Evolutionary conservation across 1,140 invertebrate species (phyloP).

Genomic region (Cotesia typhae): DNA sequence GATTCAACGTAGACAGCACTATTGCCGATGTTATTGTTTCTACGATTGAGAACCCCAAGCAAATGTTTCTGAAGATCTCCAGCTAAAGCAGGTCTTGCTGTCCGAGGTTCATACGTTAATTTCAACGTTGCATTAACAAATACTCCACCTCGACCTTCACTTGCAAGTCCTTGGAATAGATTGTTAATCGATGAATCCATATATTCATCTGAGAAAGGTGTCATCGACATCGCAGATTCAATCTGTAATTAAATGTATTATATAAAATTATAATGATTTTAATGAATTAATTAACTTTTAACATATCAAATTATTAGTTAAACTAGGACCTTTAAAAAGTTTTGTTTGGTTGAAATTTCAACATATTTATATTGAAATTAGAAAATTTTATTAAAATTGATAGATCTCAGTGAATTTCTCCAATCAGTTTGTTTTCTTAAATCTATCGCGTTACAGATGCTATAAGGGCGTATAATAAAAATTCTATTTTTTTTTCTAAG

Average conservation of each 20-base stretch:
- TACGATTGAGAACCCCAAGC: constrained; percentile 80
- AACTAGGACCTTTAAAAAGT: too few relatives aligned
- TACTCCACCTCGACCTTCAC: constrained; percentile 74
- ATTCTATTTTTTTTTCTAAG: too few relatives aligned
- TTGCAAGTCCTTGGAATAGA: constrained; percentile 78
- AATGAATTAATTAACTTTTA: too few relatives aligned
- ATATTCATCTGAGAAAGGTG: constrained; percentile 86
- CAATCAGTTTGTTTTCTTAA: too few relatives aligned
- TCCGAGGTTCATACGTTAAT: constrained; percentile 69
- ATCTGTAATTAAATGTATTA: constrained; percentile 69
- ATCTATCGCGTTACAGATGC: too few relatives aligned
- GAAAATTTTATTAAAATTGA: too few relatives aligned
- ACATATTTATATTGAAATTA: too few relatives aligned
- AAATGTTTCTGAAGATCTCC: constrained; percentile 84
- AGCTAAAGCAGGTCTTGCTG: constrained; percentile 72
- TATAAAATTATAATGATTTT: too few relatives aligned
- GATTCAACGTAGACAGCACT: constrained; percentile 85
- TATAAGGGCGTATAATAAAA: too few relatives aligned
- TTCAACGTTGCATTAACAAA: constrained; percentile 86
- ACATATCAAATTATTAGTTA: too few relatives aligned
- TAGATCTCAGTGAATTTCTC: too few relatives aligned
- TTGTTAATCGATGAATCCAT: constrained; percentile 82
- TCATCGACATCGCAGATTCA: constrained; percentile 89
- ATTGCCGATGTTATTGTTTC: constrained; percentile 86
- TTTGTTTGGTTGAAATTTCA: too few relatives aligned